Percentiles rank a stretch among this genome's conserved stretches.
phyloP scores from a whole-genome alignment of 2,888 invertebrate species.

The Diarsia dahlii region DNA sequence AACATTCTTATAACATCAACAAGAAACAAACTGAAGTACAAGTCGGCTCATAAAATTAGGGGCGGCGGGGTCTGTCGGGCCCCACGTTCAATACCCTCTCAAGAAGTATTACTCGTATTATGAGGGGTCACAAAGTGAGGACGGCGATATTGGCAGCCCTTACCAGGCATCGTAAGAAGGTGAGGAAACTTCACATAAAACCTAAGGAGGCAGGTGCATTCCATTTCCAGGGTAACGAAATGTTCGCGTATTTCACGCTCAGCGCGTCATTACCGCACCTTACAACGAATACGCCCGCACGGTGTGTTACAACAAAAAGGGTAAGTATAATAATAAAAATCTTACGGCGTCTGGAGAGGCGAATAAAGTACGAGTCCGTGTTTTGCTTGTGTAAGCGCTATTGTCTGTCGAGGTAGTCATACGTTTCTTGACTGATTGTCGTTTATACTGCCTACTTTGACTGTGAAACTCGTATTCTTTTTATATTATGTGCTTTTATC shows the following conservation, averaged over 20 bases:
- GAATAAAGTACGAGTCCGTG: conserved; percentile 78
- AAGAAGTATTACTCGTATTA: conserved; percentile 89
- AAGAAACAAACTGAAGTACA: conserved; percentile 77
- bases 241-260: conserved; percentile 89
- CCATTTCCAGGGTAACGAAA: conserved; percentile 88
- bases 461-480: conserved; percentile 38
- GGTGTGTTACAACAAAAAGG: conserved; percentile 83
- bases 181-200: conserved; percentile 90
- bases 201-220: conserved; percentile 90
- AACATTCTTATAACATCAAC: conserved; percentile 78
- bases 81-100: conserved; percentile 87
- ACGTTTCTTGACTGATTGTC: conserved; percentile 61
- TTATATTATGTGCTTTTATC: conserved; percentile 30
- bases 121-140: conserved; percentile 90
- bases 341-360: conserved; percentile 79
- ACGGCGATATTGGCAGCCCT: conserved; percentile 89
- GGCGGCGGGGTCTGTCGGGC: conserved; percentile 72
- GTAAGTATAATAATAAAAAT: conserved; percentile 88
- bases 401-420: conserved; percentile 66
- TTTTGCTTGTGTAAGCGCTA: conserved; percentile 72
- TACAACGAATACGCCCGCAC: conserved; percentile 78
- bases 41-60: conserved; percentile 84
- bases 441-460: conserved; percentile 54
- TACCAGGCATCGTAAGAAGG: conserved; percentile 86
- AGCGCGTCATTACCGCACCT: conserved; percentile 85